Evolutionary conservation across 2,888 invertebrate species (phyloP).

Genomic region (Periphyllus acericola): DNA sequence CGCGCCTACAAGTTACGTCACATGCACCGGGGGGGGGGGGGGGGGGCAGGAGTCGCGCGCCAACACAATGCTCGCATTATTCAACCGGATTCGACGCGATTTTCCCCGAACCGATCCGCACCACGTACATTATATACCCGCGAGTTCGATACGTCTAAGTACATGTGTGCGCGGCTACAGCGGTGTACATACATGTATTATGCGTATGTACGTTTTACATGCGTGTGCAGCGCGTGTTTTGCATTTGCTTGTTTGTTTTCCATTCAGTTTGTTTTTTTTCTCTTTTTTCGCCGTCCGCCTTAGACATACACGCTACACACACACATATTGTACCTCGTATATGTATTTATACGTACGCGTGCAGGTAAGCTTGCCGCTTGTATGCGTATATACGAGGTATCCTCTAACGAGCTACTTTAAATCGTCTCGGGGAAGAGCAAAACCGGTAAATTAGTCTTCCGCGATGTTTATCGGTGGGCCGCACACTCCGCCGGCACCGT

Average conservation of each 20-base stretch:
- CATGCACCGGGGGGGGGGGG: background rate
- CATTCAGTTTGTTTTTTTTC: background rate
- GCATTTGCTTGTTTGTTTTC: conserved; percentile 15
- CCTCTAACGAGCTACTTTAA: conserved; percentile 43
- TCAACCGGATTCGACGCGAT: background rate
- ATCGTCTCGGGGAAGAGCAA: conserved; percentile 20
- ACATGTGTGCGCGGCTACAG: too few relatives aligned
- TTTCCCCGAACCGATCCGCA: conserved; percentile 6
- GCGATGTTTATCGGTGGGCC: conserved; percentile 44
- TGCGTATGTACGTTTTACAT: background rate
- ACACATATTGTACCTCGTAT: background rate
- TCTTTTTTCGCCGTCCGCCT: background rate
- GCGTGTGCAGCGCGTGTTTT: background rate
- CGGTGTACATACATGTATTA: too few relatives aligned
- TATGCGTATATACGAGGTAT: background rate
- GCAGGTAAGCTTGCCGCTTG: background rate
- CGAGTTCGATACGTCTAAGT: too few relatives aligned
- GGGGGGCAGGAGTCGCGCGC: background rate
- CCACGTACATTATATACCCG: too few relatives aligned
- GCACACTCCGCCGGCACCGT: too few relatives aligned
- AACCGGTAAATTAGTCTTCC: conserved; percentile 57
- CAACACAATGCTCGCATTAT: conserved; percentile 57
- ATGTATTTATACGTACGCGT: background rate
- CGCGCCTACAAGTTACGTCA: background rate
- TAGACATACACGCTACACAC: background rate